Evolutionary conservation across 2,797 vertebrate genomes (phyloP).

Genomic region (Denticeps clupeoides): DNA sequence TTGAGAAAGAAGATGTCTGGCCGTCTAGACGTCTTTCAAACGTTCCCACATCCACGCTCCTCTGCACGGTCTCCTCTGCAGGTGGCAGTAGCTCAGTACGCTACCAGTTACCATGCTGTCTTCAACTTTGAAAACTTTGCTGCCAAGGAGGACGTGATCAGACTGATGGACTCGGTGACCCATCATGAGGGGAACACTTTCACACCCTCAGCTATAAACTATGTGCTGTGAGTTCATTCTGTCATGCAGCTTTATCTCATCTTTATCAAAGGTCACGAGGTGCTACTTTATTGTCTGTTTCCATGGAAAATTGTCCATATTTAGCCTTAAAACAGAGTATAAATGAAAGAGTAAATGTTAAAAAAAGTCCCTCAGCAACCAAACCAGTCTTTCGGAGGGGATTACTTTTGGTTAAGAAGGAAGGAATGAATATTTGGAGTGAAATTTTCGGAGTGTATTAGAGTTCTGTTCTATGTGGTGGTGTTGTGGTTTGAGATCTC

Average conservation of each 20-base stretch:
- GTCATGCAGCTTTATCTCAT: neutral
- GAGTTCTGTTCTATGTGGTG: no score
- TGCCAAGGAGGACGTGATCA: conserved; percentile 11
- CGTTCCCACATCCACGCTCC: neutral
- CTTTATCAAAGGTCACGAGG: no score
- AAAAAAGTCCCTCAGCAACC: no score
- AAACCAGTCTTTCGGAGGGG: no score
- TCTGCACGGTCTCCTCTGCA: conserved; percentile 9
- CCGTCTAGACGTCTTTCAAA: neutral
- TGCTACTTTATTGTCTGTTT: no score
- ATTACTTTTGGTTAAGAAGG: no score
- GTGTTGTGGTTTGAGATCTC: no score
- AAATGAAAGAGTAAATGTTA: no score
- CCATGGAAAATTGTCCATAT: no score
- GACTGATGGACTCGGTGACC: conserved; percentile 19
- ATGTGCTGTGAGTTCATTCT: conserved; percentile 27
- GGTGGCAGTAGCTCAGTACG: conserved; percentile 42
- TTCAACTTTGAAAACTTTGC: conserved; percentile 32
- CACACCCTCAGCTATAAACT: conserved; percentile 34
- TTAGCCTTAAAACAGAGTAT: neutral
- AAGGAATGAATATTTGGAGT: no score
- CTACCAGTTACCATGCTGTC: conserved; percentile 13
- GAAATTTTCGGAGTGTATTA: no score
- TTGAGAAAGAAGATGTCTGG: no score
- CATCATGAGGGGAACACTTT: conserved; percentile 29